Evolutionary conservation across 2,113 vertebrate genomes (phyloP), one percentile per base, ranked within the genome.

Genomic region (Calidris pygmaea): DNA sequence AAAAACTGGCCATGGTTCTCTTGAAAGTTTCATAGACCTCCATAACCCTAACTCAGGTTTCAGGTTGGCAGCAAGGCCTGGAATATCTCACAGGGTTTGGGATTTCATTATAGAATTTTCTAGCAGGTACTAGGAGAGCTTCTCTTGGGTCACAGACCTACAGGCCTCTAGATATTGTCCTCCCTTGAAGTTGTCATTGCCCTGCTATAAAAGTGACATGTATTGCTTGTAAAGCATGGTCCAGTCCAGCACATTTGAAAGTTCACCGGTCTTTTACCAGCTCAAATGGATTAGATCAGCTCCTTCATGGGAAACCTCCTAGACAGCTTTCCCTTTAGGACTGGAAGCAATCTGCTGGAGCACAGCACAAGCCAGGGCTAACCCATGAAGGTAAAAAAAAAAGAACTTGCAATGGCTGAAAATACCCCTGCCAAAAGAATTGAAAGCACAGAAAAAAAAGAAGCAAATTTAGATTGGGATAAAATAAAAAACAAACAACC

Each of bases 1-100:
- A 80, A 96, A 96, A 97, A 85, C 91, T 93, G 84, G 53, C 66
- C 29, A 24, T 22, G 12, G 55, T 47, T 93, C 96, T 96, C 94
- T 3, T 96, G 89, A 94, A 96, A 95, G 86, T 94, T 96, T 96
- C 91, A 96, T 95, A 72, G 93, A 62, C 29, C 37, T 91, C 71
- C 66, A 50, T 66, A 92, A 82, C 47, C 89, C 58, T 58, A 87
- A 93, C 90, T 96, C 92, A 15, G 87, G 91, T 97, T 96, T 95
- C 91, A 90, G 79, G 77, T 3, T 94, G 89, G 96, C 92, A 93
- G 73, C 86, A 58, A 92, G 95, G 84, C 71, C 84, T 66, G 62
- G 84, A 52, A 53, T 68, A 78, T 87, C 86, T 95, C 58, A 30
- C 55, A 39, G 67, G 62, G 94, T 96, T 85, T 95, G 94, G 67